phyloP scores from a whole-genome alignment of 2,888 invertebrate genomes.

The Hirtodrosophila duncani region DNA sequence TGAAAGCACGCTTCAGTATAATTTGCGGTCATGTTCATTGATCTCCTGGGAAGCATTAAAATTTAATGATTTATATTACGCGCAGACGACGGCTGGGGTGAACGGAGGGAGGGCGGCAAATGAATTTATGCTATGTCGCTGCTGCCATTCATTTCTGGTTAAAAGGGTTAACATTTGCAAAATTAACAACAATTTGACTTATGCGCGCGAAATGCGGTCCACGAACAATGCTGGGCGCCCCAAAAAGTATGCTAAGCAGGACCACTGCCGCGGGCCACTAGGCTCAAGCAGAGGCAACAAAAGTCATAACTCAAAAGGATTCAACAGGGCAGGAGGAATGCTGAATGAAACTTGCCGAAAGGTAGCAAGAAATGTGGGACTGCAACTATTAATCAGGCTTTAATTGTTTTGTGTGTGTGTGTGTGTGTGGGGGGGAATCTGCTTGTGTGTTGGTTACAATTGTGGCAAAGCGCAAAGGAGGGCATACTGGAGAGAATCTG shows the following conservation, averaged over 20 bases:
- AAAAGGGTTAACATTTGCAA: constrained; percentile 60
- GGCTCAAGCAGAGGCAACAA: constrained; percentile 52
- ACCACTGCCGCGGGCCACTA: too few relatives aligned
- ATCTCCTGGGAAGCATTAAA: constrained; percentile 76
- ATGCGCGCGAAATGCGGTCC: constrained; percentile 50
- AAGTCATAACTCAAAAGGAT: constrained; percentile 68
- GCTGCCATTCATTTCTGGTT: constrained; percentile 47
- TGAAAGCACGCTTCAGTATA: constrained; percentile 73
- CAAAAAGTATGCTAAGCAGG: constrained; percentile 71
- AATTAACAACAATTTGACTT: constrained; percentile 73
- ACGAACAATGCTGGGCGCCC: constrained; percentile 38
- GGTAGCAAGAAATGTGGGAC: constrained; percentile 56
- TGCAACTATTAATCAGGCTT: constrained; percentile 73
- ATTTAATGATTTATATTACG: constrained; percentile 75
- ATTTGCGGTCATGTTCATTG: constrained; percentile 77
- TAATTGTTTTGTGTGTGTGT: constrained; percentile 57
- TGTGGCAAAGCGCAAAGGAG: constrained; percentile 25
- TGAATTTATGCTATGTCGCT: constrained; percentile 66
- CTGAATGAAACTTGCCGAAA: constrained; percentile 56
- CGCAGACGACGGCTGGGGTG: constrained; percentile 14
- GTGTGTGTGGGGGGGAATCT: constrained; percentile 5
- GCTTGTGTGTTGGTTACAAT: constrained; percentile 38
- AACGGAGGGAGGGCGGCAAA: constrained; percentile 23
- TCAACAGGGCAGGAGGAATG: constrained; percentile 3
- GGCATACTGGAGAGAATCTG: constrained; percentile 15